Percentiles rank a stretch among this genome's conserved stretches.
Evolutionary conservation across 2,113 vertebrate genomes (phyloP).

Genomic region (Sisor rabdophorus): DNA sequence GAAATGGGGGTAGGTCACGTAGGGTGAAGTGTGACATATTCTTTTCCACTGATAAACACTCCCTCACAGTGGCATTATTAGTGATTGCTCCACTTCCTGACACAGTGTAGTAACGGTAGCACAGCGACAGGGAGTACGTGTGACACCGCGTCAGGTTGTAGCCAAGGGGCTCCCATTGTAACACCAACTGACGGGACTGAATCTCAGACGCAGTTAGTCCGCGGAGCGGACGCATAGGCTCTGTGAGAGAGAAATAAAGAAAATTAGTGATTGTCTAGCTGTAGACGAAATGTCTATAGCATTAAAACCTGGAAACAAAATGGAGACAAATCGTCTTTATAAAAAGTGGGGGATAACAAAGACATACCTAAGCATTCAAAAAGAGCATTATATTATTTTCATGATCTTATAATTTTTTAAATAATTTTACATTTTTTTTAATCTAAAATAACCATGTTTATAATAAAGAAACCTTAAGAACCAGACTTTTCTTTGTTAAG

Average conservation of each 20-base stretch:
- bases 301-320: no score
- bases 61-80: conserved; percentile 84
- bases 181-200: conserved; percentile 83
- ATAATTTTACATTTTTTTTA: no score
- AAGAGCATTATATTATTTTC: no score
- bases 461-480: no score
- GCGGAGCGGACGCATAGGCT: conserved; percentile 88
- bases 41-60: conserved; percentile 84
- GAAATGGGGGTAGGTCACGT: conserved; percentile 85
- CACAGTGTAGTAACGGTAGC: conserved; percentile 81
- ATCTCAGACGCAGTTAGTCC: conserved; percentile 85
- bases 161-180: conserved; percentile 92
- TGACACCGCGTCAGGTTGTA: conserved; percentile 96
- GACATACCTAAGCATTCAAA: no score
- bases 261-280: not conserved
- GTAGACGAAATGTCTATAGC: no score
- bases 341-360: no score
- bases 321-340: no score
- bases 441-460: no score
- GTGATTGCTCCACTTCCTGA: conserved; percentile 60
- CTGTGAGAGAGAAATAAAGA: conserved; percentile 59
- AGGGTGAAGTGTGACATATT: conserved; percentile 79
- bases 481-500: no score
- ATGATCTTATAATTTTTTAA: no score
- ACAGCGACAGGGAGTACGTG: conserved; percentile 83